Evolutionary conservation across 2,797 vertebrate species (phyloP).

Genomic region (Phataginus tricuspis): DNA sequence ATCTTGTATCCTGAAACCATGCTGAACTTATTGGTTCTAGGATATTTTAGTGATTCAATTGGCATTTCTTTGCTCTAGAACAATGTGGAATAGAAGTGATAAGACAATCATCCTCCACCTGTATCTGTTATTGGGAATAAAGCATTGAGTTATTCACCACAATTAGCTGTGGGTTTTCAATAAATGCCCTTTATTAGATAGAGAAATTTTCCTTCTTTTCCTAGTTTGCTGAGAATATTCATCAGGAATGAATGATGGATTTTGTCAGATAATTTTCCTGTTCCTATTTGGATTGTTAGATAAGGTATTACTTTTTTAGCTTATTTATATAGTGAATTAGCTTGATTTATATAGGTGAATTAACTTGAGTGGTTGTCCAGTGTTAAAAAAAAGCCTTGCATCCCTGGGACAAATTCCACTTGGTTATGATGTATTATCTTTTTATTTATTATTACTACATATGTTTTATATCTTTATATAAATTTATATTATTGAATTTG

Average conservation of each 20-base stretch:
- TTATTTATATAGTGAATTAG: neutral
- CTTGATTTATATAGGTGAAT: neutral
- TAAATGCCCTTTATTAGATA: neutral
- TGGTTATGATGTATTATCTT: neutral
- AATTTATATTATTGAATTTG: neutral
- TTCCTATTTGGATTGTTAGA: neutral
- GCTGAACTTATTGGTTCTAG: neutral
- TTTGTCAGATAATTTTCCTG: neutral
- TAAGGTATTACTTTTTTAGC: neutral
- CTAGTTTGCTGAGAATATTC: neutral
- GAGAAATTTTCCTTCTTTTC: neutral
- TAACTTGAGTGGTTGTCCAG: neutral
- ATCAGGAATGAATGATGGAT: neutral
- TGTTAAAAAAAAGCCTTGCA: neutral
- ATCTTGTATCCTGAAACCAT: neutral
- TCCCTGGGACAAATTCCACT: neutral
- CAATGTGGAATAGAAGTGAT: neutral
- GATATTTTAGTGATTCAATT: neutral
- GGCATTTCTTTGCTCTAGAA: neutral
- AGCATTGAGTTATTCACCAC: neutral
- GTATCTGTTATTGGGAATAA: neutral
- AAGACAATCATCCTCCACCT: neutral
- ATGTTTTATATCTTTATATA: neutral
- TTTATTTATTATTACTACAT: neutral
- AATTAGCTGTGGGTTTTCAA: neutral